Evolutionary conservation across 1,140 invertebrate species (phyloP), one percentile per base, ranked within the genome.

Genomic region (Proctacanthus coquilletti): DNA sequence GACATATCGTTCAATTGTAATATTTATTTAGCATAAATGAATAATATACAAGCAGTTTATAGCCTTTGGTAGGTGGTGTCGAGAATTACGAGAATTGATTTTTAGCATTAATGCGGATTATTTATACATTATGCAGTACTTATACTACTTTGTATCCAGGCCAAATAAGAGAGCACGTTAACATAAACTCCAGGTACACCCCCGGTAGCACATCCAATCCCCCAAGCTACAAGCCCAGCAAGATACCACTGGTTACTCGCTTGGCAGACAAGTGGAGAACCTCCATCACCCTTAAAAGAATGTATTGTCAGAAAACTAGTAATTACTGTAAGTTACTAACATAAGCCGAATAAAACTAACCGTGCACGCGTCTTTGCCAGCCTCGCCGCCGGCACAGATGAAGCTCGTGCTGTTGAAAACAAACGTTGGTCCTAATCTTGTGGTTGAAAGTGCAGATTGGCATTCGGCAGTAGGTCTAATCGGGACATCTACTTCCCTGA

Each of bases 271-370:
- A 84, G 46, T 0, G 78, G 77, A 6, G 77, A 72, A 10, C 81
- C 81, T 5, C 81, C 81, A 41, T 84, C 81, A 20, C 80, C 81
- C 77, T 81, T n/a, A n/a, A n/a, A n/a, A n/a, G n/a, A n/a, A n/a
- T n/a, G 44, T 21, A 62, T n/a, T n/a, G n/a, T n/a, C n/a, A n/a
- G n/a, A n/a, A n/a, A n/a, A n/a, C n/a, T n/a, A n/a, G n/a, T n/a
- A n/a, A n/a, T n/a, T n/a, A n/a, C n/a, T n/a, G n/a, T n/a, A n/a
- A n/a, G n/a, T n/a, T n/a, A n/a, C n/a, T n/a, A n/a, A n/a, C n/a
- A n/a, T n/a, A n/a, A n/a, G n/a, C n/a, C n/a, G n/a, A n/a, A 62
- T 27, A n/a, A 35, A 35, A 42, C 29, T 37, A 42, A 41, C 43
- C 1, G 42, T 77, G 62, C 81, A 85, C 8, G 80, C 71, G 57